A percentile compares a stretch with the other conserved stretches of the same genome.
These are phyloP conservation scores for Tetragonula carbonaria DNA, from an alignment of 2,888 invertebrate species.

Conservation along the genomic window DNA sequence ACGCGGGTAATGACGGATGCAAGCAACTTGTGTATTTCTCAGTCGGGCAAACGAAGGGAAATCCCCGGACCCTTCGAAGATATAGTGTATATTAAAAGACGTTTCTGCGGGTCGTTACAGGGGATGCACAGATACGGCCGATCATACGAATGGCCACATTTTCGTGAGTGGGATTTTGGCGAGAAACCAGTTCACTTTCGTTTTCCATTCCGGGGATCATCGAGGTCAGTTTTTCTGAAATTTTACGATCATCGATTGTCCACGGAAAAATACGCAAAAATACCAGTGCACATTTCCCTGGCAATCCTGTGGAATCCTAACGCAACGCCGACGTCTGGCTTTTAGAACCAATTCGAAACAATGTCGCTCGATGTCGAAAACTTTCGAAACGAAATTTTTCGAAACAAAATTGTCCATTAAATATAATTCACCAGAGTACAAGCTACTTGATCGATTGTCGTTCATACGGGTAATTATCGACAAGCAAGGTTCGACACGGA, in stretches of 20 bases:
- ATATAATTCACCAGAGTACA: background rate
- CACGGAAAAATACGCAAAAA: background rate
- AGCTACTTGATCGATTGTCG: background rate
- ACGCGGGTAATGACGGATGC: slow-evolving; percentile 58
- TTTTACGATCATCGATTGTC: slow-evolving; percentile 42
- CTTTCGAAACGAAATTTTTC: accelerated
- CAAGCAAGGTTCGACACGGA: background rate
- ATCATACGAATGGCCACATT: slow-evolving; percentile 84
- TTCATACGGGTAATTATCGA: background rate
- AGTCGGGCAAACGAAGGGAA: slow-evolving; percentile 62
- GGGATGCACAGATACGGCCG: slow-evolving; percentile 77
- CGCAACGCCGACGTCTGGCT: background rate
- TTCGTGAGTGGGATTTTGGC: slow-evolving; percentile 77
- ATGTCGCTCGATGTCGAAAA: background rate
- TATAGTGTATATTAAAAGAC: slow-evolving; percentile 84
- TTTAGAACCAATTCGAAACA: background rate
- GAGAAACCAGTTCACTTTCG: slow-evolving; percentile 73
- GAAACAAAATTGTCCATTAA: background rate
- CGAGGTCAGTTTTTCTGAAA: slow-evolving; percentile 43
- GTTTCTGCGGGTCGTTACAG: slow-evolving; percentile 75
- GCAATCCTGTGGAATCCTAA: background rate
- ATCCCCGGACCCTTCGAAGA: slow-evolving; percentile 79
- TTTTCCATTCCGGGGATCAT: slow-evolving; percentile 54
- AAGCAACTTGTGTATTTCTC: slow-evolving; percentile 48
- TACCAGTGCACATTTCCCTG: background rate